Evolutionary conservation across 2,888 invertebrate species (phyloP), one percentile per base, ranked within the genome.

Genomic region (Gisinianus flammeolus): DNA sequence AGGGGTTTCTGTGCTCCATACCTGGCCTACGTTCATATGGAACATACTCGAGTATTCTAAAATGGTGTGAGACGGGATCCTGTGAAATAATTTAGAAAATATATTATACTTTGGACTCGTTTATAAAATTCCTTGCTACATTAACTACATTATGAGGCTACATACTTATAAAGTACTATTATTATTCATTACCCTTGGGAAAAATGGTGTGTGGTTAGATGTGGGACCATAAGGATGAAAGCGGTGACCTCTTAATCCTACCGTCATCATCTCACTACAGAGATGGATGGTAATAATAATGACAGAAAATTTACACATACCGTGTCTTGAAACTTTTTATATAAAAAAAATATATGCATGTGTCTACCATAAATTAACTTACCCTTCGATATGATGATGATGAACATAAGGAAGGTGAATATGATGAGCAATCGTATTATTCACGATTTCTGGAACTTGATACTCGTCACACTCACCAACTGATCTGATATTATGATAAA

Each of bases 401-500:
- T 64, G 73, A 12, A 64, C 31, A 33, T 52, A 67, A 19, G 75
- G 75, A 10, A 75, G 16, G n/a, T 67, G 54, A 22, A 67, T 75
- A 26, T 26, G 28, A n/a, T 28, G 54, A 3, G 62, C 56, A 30
- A 33, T 26, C 24, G 33, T 62, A 16, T 71, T 73, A n/a, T 75
- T 62, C 16, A 80, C 76, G 31, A 85, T 78, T 30, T 81, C 86
- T 35, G 82, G 86, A 70, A 90, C 86, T 82, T 89, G 87, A 86
- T 96, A 94, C 86, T 95, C 93, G 85, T 97, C 96, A 87, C 94
- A 97, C 85, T 95, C 94, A 82, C 92, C 91, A 86, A 93, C 92
- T 0, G 95, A 93, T 83, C 93, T 91, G 3, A 97, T 94, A 90
- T 95, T 96, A 88, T 97, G 95, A 80, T 97, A 94, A 78, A 97